Evolutionary conservation across 2,888 invertebrate species (phyloP), one percentile per base, ranked within the genome.

Genomic region (Sipha maydis): DNA sequence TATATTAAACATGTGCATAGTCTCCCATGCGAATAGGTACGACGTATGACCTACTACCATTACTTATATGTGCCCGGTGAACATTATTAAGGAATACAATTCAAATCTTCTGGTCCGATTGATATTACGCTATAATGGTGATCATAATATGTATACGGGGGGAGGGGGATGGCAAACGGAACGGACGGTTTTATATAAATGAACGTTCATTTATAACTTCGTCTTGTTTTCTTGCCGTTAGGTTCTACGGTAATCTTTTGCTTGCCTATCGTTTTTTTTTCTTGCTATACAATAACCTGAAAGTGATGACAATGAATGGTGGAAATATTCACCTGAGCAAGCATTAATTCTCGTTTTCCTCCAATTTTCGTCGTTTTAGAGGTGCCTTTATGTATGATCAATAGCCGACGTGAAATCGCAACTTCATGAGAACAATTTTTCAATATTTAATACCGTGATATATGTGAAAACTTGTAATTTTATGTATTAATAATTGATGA

Each of bases 251-350:
- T 80, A 80, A 80, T 80, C 80, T 25, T 34, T 34, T 38, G 80
- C 80, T 67, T 67, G 61, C n/a, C 80, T 80, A 80, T 80, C 80
- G 80, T 80, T 80, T 80, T 67, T 61, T 34, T 34, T 34, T 34
- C 34, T 34, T 34, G 38, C 61, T 38, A 67, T 38, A 67, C 80
- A 34, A 80, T 80, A 67, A 80, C 61, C 80, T 80, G 80, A 38
- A 80, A 80, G 34, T 80, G 80, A 80, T 80, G 80, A 80, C 80
- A 61, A 80, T 67, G 61, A 38, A 80, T 80, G 61, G 61, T 61
- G 61, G 34, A 61, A 67, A 80, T 80, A 80, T 80, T 80, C 80
- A 80, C 80, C 79, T n/a, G 61, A 80, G 80, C 80, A 80, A 80
- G 61, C 80, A 61, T 80, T 61, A 38, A 38, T 38, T 38, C n/a